phyloP scores from a whole-genome alignment of 2,797 vertebrate genomes.

The Lagorchestes hirsutus region DNA sequence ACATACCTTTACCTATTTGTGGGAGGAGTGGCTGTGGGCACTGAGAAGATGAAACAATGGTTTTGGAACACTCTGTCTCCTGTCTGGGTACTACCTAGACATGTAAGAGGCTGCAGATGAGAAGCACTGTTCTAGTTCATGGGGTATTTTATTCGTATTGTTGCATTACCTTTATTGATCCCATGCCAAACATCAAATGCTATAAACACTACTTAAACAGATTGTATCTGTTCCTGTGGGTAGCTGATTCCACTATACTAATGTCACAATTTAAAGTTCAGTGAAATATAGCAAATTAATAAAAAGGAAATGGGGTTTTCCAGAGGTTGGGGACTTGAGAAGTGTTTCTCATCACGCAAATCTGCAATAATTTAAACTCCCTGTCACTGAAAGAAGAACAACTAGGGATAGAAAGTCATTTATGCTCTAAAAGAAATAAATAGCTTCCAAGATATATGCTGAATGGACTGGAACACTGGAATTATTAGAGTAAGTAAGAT shows the following conservation, averaged over 20 bases:
- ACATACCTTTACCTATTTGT: background rate
- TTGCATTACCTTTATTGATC: background rate
- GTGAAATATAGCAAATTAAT: background rate
- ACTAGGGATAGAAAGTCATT: background rate
- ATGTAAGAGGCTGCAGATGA: background rate
- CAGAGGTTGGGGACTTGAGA: background rate
- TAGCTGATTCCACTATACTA: background rate
- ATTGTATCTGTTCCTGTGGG: background rate
- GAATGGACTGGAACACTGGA: background rate
- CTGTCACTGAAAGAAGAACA: background rate
- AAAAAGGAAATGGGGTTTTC: background rate
- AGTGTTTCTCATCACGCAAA: background rate
- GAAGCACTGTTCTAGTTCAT: background rate
- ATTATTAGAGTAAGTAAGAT: background rate
- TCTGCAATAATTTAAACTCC: background rate
- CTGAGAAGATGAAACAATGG: background rate
- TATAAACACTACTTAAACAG: background rate
- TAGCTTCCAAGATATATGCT: background rate
- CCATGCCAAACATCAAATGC: background rate
- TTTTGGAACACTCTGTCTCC: background rate
- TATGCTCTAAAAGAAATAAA: background rate
- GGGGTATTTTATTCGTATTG: background rate
- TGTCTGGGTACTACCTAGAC: background rate
- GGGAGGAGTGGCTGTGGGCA: background rate
- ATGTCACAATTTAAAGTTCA: background rate